Evolutionary conservation across 2,113 vertebrate species (phyloP), one percentile per base, ranked within the genome.

Genomic region (Bufo bufo): DNA sequence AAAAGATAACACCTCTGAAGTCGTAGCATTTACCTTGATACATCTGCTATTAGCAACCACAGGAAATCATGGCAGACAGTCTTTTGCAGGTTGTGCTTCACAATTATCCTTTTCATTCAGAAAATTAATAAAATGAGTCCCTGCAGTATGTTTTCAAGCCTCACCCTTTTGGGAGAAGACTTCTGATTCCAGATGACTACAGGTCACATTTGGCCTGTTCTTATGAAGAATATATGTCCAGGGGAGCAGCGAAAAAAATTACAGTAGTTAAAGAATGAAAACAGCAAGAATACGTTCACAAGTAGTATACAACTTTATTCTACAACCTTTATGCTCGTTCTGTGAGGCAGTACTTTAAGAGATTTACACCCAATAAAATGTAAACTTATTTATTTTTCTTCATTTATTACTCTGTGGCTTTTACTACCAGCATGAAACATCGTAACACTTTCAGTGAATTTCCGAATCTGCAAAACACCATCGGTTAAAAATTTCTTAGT

Each of bases 1-100:
- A 96, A 93, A 92, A 97, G 95, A 98, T 93, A 94, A 93, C 91
- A 92, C 94, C 95, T 96, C 94, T 83, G 90, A 95, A 92, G 92
- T 95, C 94, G 93, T 93, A 93, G 90, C 93, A 91, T 95, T 95
- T 95, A 96, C 95, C 94, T 95, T 95, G 96, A 96, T 91, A 92
- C 95, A 94, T 94, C 94, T 95, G 94, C 93, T 94, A 93, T 91
- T 92, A 91, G 90, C 90, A 90, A 92, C 90, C 92, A 90, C 33
- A 2, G 89, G 91, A 93, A 92, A 93, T 92, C 91, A 89, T 20
- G 89, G 90, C 90, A 91, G 85, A 77, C 74, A 91, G 89, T 92
- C 90, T 88, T 84, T 87, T 93, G 91, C 90, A 83, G 83, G n/a
- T 77, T 85, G 6, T 0, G 0, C 83, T 85, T 79, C 0, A 89